Evolutionary conservation across 2,113 vertebrate species (phyloP).

Genomic region (Scalopus aquaticus): DNA sequence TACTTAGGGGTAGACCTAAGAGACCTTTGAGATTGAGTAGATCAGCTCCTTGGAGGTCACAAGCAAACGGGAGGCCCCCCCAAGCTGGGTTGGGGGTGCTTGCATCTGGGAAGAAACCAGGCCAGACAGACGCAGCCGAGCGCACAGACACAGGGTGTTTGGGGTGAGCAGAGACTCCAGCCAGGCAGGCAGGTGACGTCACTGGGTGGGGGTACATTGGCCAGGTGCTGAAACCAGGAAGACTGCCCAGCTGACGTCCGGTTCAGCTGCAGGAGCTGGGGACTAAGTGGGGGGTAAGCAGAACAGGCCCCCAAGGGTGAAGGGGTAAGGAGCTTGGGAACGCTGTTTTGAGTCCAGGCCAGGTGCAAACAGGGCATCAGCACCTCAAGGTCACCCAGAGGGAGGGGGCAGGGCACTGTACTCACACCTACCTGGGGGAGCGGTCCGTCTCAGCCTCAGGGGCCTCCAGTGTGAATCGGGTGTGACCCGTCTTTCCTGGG

Average conservation of each 20-base stretch:
- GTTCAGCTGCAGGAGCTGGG: not conserved
- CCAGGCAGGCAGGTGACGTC: not conserved
- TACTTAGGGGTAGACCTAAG: not conserved
- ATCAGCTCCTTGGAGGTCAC: not conserved
- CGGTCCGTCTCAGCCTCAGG: not conserved
- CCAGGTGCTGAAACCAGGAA: not conserved
- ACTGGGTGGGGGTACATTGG: not conserved
- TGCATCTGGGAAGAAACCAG: not conserved
- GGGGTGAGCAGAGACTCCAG: not conserved
- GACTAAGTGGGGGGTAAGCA: not conserved
- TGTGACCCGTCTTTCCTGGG: not conserved
- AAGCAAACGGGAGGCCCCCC: not conserved
- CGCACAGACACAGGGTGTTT: not conserved
- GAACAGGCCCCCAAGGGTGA: not conserved
- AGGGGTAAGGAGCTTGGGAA: not conserved
- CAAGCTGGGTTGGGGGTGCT: not conserved
- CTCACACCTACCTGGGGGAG: not conserved
- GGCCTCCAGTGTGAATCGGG: not conserved
- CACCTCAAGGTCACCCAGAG: not conserved
- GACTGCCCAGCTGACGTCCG: not conserved
- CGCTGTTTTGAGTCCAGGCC: not conserved
- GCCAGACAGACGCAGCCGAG: not conserved
- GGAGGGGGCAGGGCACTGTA: not conserved
- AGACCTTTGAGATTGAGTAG: not conserved
- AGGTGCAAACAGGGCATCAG: not conserved